Conservation (phyloP, 2,797 vertebrate species). For the Heterohyrax brucei region DNA sequence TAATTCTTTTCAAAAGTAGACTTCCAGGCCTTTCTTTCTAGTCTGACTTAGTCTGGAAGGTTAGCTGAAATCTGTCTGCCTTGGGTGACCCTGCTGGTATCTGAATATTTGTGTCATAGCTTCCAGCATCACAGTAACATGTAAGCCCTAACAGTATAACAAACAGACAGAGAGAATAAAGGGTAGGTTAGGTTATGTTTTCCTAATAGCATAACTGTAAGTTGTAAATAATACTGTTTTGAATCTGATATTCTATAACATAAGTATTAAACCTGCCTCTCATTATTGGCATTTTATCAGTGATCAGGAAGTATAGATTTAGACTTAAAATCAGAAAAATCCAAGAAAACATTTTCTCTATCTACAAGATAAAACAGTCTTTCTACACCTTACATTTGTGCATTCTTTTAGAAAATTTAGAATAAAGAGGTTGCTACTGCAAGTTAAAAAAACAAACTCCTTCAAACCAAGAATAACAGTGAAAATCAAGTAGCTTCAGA, state of each 20-base stretch:
- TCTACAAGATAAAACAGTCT: not conserved
- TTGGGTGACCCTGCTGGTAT: too few relatives aligned
- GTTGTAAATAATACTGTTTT: slow-evolving; percentile 19
- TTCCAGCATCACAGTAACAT: too few relatives aligned
- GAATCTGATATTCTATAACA: not conserved
- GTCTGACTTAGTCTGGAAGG: too few relatives aligned
- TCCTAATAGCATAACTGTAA: not conserved
- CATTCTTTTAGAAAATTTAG: not conserved
- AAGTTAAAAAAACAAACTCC: not conserved
- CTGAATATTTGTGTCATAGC: too few relatives aligned
- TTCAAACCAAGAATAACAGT: not conserved
- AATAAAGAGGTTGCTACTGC: not conserved
- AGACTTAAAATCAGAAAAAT: not conserved
- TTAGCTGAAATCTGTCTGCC: too few relatives aligned
- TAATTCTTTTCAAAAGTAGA: too few relatives aligned
- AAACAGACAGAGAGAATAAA: too few relatives aligned
- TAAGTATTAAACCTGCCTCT: not conserved
- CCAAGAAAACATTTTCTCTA: not conserved
- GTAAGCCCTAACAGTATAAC: too few relatives aligned
- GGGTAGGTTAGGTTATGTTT: not conserved
- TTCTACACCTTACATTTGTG: not conserved
- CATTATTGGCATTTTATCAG: slow-evolving; percentile 25
- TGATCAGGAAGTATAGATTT: not conserved
- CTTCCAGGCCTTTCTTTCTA: too few relatives aligned
- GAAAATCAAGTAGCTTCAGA: not conserved